phyloP scores from a whole-genome alignment of 2,888 invertebrate genomes.

The Serrognathus titanus region DNA sequence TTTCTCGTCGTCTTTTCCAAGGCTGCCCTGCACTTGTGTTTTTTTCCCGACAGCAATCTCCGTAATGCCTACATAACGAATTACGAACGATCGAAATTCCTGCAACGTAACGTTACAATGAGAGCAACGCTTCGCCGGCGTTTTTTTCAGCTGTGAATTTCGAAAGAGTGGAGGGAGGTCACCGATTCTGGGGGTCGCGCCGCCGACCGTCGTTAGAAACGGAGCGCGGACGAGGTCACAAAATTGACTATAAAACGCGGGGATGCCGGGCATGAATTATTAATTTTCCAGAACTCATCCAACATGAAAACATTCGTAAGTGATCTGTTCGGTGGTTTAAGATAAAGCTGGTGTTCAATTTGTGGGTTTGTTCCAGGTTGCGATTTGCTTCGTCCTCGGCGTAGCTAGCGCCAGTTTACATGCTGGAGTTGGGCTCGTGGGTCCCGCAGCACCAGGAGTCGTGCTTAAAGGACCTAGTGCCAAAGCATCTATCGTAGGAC shows the following conservation, averaged over 20 bases:
- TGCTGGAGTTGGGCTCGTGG: constrained; percentile 24
- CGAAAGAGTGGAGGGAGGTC: background rate
- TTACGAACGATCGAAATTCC: too few relatives aligned
- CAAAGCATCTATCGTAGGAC: constrained; percentile 29
- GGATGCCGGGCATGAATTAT: constrained; percentile 17
- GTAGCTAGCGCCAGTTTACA: constrained; percentile 25
- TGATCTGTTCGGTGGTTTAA: background rate
- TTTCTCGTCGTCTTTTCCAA: constrained; percentile 9
- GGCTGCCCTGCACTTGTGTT: constrained; percentile 5
- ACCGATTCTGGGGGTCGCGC: background rate
- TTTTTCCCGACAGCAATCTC: too few relatives aligned
- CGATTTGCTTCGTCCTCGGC: constrained; percentile 13
- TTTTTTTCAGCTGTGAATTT: constrained; percentile 1
- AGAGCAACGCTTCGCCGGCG: background rate
- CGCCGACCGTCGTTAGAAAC: background rate
- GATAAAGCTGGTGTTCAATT: too few relatives aligned
- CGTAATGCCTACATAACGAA: too few relatives aligned
- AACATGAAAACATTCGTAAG: constrained; percentile 25
- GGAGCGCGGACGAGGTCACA: constrained; percentile 26
- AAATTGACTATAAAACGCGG: constrained; percentile 23
- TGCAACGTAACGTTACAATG: too few relatives aligned
- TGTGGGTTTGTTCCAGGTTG: constrained; percentile 4
- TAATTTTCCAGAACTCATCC: constrained; percentile 23
- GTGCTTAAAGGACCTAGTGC: constrained; percentile 32
- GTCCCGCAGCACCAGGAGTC: constrained; percentile 28